phyloP scores from a whole-genome alignment of 2,797 vertebrate genomes.

The Decapterus maruadsi region DNA sequence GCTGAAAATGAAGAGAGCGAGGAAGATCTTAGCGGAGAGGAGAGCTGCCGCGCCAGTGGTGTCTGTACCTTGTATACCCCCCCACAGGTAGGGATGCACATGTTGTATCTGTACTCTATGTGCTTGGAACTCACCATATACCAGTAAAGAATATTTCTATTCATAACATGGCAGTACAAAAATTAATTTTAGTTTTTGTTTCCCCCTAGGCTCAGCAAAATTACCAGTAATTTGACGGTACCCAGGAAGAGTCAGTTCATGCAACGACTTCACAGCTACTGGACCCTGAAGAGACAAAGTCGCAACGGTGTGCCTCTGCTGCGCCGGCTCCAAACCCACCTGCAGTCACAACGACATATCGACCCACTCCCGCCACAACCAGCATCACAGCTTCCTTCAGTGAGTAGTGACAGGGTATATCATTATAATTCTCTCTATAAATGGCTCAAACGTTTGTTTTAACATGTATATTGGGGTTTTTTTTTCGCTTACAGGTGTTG shows the following conservation, averaged over 20 bases:
- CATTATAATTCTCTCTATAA: background rate
- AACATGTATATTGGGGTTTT: conserved; percentile 30
- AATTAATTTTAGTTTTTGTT: conserved; percentile 7
- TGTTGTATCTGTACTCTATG: background rate
- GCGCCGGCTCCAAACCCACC: conserved; percentile 95
- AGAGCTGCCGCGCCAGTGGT: conserved; percentile 97
- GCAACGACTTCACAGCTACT: conserved; percentile 99
- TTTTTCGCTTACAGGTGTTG: conserved; percentile 34
- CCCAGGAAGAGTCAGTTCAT: conserved; percentile 99
- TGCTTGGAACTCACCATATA: background rate
- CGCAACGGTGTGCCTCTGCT: conserved; percentile 97
- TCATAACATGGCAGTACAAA: background rate
- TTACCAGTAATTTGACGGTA: conserved; percentile 96
- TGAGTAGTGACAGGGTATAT: conserved; percentile 19
- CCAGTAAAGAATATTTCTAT: background rate
- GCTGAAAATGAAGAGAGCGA: conserved; percentile 98
- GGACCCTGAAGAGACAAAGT: conserved; percentile 98
- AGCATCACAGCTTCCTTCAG: conserved; percentile 63
- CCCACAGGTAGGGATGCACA: conserved; percentile 88
- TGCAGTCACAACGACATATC: conserved; percentile 96
- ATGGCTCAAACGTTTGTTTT: background rate
- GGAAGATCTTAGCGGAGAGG: conserved; percentile 98
- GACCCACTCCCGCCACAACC: conserved; percentile 84
- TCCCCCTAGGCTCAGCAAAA: conserved; percentile 93
- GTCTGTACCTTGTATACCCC: conserved; percentile 98